These are phyloP conservation scores for Mayetiola destructor DNA, from an alignment of 2,888 invertebrate genomes.

Conservation along the genomic window DNA sequence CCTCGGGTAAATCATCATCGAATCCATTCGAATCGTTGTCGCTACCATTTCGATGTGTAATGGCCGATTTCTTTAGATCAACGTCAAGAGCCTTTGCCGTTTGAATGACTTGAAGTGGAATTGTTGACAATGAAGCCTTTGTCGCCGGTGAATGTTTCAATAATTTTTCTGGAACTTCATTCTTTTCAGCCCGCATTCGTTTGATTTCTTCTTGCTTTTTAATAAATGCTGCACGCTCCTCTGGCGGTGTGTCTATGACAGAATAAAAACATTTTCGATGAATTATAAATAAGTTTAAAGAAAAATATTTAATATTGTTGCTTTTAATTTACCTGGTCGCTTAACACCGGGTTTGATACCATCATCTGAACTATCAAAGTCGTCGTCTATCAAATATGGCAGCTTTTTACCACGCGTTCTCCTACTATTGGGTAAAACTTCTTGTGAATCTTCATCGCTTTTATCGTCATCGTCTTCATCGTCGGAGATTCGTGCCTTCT, in stretches of 20 bases:
- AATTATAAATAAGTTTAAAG: neutral
- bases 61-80: slow-evolving; percentile 30
- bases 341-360: slow-evolving; percentile 35
- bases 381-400: slow-evolving; percentile 32
- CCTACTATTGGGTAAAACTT: slow-evolving; percentile 15
- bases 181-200: slow-evolving; percentile 34
- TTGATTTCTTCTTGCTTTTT: slow-evolving; percentile 35
- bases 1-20: slow-evolving; percentile 33
- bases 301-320: neutral
- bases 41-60: slow-evolving; percentile 24
- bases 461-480: slow-evolving; percentile 44
- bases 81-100: slow-evolving; percentile 34
- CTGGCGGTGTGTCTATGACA: slow-evolving; percentile 31
- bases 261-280: neutral
- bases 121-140: slow-evolving; percentile 31
- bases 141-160: slow-evolving; percentile 25
- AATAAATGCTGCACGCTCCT: slow-evolving; percentile 34
- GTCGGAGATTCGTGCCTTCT: slow-evolving; percentile 60
- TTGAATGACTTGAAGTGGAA: slow-evolving; percentile 32
- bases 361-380: slow-evolving; percentile 34
- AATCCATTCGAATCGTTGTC: slow-evolving; percentile 23
- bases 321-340: slow-evolving; percentile 23
- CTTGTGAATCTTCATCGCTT: slow-evolving; percentile 24
- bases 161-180: slow-evolving; percentile 32
- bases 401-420: slow-evolving; percentile 32